Evolutionary conservation across 2,797 vertebrate genomes (phyloP).

Genomic region (Neoniphon sammara): DNA sequence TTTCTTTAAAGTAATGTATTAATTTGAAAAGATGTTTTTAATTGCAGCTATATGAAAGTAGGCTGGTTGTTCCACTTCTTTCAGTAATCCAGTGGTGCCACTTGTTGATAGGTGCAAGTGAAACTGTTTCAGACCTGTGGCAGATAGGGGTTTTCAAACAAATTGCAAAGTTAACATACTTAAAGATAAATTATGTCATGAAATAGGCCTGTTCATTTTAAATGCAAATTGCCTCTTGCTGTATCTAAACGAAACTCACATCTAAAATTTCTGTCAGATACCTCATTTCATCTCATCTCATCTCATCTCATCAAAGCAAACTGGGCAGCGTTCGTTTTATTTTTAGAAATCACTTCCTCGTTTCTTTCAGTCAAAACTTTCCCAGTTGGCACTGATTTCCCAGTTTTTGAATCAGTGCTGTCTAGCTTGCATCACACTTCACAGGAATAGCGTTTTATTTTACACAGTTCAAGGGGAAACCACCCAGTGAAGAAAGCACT

Average conservation of each 20-base stretch:
- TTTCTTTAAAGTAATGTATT: background rate
- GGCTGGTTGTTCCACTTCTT: background rate
- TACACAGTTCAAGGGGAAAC: no score
- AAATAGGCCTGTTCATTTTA: no score
- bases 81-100: background rate
- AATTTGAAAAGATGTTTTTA: background rate
- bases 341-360: slow-evolving; percentile 28
- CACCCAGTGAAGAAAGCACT: no score
- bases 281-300: slow-evolving; percentile 10
- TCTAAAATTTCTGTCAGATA: background rate
- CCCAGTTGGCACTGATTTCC: slow-evolving; percentile 6
- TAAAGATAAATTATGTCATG: background rate
- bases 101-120: no score
- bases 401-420: background rate
- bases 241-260: background rate
- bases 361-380: slow-evolving; percentile 16
- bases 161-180: background rate
- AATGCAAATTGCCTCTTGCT: no score
- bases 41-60: background rate
- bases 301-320: slow-evolving; percentile 9
- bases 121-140: no score
- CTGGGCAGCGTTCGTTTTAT: background rate
- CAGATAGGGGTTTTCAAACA: no score
- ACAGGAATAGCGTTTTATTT: background rate
- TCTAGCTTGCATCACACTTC: slow-evolving; percentile 6